Evolutionary conservation across 2,113 vertebrate species (phyloP), one percentile per base, ranked within the genome.

Genomic region (Lycaon pictus): DNA sequence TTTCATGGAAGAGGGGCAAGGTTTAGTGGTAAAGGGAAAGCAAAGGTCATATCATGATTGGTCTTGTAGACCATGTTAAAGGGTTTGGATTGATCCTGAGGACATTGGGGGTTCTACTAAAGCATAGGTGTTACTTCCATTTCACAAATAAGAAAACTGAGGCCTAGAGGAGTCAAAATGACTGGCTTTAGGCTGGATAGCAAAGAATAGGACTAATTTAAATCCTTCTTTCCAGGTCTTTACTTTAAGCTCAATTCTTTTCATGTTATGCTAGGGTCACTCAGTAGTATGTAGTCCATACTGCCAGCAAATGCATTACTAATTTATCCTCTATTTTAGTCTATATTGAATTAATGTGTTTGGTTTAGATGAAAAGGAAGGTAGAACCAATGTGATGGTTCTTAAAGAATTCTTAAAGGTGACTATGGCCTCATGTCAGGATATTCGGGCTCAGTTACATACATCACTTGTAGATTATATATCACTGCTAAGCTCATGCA

Each of bases 81-180:
- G 10, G 16, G 1, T 37, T 35, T 90, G 29, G 23, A 32, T 3
- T 51, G 9, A 62, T 48, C 35, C 27, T n/a, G 2, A n/a, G 60
- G 29, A 92, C 11, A 80, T 0, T 25, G 51, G 22, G 22, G 7
- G 5, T 81, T 69, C 51, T 81, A 35, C 62, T 51, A 12, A 84
- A 65, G 17, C 11, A 58, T 0, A 77, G 7, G 11, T 83, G 3
- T 69, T 65, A 88, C 5, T 80, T 90, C 32, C 37, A 87, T 56
- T 89, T 93, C 35, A 82, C 1, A 90, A 81, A 96, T 65, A 27
- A 96, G 74, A 96, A 95, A 72, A 90, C 69, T 83, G 48, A 95
- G 71, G 35, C 69, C 69, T 53, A 90, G 37, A 63, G 25, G 84
- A 79, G 58, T 4, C 80, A 89, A 51, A 81, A 81, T 84, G 19